Evolutionary conservation across 2,113 vertebrate genomes (phyloP), one percentile per base, ranked within the genome.

Genomic region (Dasyornis broadbenti): DNA sequence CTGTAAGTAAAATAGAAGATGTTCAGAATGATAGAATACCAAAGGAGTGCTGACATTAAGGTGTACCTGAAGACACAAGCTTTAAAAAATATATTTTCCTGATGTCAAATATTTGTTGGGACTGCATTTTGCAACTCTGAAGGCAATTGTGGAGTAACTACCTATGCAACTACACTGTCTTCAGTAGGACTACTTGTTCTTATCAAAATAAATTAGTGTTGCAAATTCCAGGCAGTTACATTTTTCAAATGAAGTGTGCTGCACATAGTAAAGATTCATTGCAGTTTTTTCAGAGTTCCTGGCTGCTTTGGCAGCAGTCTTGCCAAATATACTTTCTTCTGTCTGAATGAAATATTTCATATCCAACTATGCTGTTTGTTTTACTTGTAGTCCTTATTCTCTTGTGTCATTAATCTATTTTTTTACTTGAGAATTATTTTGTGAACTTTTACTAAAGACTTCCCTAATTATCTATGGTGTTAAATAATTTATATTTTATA

Each of bases 361-460:
- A 90, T 91, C 88, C 89, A 89, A 14, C 68, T 57, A 45, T 95
- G 42, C 81, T 78, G 56, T 91, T 89, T 97, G 52, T 76, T 80
- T 84, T 87, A 82, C 16, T 85, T 82, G 80, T 93, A 90, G 53
- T 95, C 47, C 68, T 95, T 96, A 89, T 73, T 92, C 75, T 69
- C 37, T 85, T 93, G 17, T 76, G 52, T 97, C 79, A 39, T 91
- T 66, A 77, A 69, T 89, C 49, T 96, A 9, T 90, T 95, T 97
- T 96, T 97, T 95, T 68, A 95, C 93, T 92, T 64, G 75, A 91
- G 56, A 69, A 79, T 92, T 96, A 94, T 96, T 39, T 82, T 95
- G 73, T 94, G 77, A 91, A 89, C 90, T 94, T 96, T 89, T 87
- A 56, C 72, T 82, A 79, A 82, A 40, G 15, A 60, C 89, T 82